Evolutionary conservation across 1,140 invertebrate genomes (phyloP).

Genomic region (Bombus fervidus): DNA sequence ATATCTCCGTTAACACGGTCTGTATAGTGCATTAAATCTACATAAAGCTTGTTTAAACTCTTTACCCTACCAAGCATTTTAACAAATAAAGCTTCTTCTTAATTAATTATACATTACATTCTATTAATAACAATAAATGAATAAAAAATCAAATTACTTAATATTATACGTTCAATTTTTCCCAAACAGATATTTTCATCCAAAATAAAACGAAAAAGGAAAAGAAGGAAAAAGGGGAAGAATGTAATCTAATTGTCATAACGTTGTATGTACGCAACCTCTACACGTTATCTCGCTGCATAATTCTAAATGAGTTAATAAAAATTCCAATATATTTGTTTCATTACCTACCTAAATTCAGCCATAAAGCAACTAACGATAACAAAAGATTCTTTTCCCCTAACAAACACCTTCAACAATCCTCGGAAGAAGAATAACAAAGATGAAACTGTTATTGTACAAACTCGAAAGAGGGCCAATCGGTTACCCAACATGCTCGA

Average conservation of each 20-base stretch:
- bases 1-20: background rate
- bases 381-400: background rate
- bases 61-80: background rate
- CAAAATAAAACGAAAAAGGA: background rate
- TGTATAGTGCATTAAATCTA: background rate
- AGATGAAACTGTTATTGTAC: background rate
- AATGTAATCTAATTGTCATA: too few relatives aligned
- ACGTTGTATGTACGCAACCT: too few relatives aligned
- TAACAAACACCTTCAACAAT: background rate
- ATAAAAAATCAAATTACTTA: background rate
- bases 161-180: background rate
- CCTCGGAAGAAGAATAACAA: background rate
- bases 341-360: too few relatives aligned
- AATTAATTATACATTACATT: background rate
- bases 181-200: background rate
- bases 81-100: background rate
- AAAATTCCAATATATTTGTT: too few relatives aligned
- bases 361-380: background rate
- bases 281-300: too few relatives aligned
- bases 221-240: too few relatives aligned
- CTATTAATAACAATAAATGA: background rate
- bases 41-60: background rate
- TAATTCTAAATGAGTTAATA: too few relatives aligned
- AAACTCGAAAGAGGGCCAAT: constrained; percentile 42
- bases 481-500: constrained; percentile 70